Conservation (phyloP, 1,140 invertebrate species). For the Drosophila subpulchrella region DNA sequence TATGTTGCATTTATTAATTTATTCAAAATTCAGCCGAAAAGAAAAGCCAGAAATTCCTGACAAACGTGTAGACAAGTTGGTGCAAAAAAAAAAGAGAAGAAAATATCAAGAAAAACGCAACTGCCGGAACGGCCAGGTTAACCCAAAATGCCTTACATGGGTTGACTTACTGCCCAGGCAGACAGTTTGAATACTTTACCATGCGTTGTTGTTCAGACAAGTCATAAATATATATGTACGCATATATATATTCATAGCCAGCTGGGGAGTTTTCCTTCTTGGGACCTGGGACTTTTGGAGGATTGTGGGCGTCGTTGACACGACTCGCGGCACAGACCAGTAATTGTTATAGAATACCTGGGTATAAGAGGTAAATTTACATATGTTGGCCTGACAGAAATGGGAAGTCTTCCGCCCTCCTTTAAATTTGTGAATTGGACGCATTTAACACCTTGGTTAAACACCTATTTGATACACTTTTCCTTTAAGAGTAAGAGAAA, state of each 20-base stretch:
- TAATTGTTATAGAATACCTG: slow-evolving; percentile 58
- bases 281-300: slow-evolving; percentile 4
- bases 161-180: slow-evolving; percentile 53
- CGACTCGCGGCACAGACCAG: slow-evolving; percentile 17
- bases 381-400: slow-evolving; percentile 16
- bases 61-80: slow-evolving; percentile 62
- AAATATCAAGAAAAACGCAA: slow-evolving; percentile 31
- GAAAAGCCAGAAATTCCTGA: slow-evolving; percentile 76
- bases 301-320: slow-evolving; percentile 58
- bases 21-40: slow-evolving; percentile 54
- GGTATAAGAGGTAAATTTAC: slow-evolving; percentile 25
- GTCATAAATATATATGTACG: slow-evolving; percentile 56
- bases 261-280: slow-evolving; percentile 37
- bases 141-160: slow-evolving; percentile 47
- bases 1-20: slow-evolving; percentile 49
- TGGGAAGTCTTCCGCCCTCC: slow-evolving; percentile 12
- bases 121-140: slow-evolving; percentile 51
- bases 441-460: slow-evolving; percentile 27
- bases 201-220: slow-evolving; percentile 39
- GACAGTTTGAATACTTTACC: slow-evolving; percentile 47
- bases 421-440: slow-evolving; percentile 4
- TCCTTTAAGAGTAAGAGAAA: slow-evolving; percentile 14
- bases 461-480: slow-evolving; percentile 54
- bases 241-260: slow-evolving; percentile 5
- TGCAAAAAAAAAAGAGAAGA: not conserved